Percentiles rank a stretch among this genome's conserved stretches.
phyloP scores from a whole-genome alignment of 2,888 invertebrate species.

The Philopedon plagiatum region DNA sequence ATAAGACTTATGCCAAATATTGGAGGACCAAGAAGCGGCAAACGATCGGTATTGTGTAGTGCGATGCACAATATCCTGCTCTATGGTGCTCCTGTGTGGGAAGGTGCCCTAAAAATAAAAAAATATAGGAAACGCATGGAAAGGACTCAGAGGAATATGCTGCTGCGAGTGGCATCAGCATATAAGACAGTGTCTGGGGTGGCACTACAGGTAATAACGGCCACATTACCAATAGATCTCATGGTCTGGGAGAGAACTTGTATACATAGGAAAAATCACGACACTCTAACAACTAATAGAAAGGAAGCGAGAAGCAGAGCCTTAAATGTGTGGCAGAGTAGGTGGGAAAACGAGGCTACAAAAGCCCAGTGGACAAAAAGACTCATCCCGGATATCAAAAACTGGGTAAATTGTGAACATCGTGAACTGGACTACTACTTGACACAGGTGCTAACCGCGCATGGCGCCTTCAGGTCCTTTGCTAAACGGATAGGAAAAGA shows the following conservation, averaged over 20 bases:
- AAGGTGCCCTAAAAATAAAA: neutral
- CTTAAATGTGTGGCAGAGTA: neutral
- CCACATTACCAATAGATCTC: conserved; percentile 33
- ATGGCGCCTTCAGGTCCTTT: neutral
- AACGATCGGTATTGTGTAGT: conserved; percentile 17
- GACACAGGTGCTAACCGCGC: neutral
- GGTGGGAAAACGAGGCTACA: neutral
- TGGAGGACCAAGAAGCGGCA: conserved; percentile 17
- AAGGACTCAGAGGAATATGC: conserved; percentile 29
- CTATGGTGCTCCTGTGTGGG: conserved; percentile 49
- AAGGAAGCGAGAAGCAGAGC: neutral
- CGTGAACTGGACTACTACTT: neutral
- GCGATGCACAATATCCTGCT: conserved; percentile 38
- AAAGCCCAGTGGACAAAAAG: neutral
- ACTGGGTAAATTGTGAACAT: neutral
- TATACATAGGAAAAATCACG: neutral
- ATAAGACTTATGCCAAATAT: conserved; percentile 23
- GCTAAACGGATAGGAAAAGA: neutral
- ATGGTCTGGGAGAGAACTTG: neutral
- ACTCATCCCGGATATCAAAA: neutral
- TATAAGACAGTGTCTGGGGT: conserved; percentile 45
- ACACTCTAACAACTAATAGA: neutral
- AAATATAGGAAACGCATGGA: conserved; percentile 31
- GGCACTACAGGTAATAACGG: conserved; percentile 32
- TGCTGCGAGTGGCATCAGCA: conserved; percentile 28